Conservation (phyloP, 1,140 invertebrate genomes). For the Caenorhabditis remanei region DNA sequence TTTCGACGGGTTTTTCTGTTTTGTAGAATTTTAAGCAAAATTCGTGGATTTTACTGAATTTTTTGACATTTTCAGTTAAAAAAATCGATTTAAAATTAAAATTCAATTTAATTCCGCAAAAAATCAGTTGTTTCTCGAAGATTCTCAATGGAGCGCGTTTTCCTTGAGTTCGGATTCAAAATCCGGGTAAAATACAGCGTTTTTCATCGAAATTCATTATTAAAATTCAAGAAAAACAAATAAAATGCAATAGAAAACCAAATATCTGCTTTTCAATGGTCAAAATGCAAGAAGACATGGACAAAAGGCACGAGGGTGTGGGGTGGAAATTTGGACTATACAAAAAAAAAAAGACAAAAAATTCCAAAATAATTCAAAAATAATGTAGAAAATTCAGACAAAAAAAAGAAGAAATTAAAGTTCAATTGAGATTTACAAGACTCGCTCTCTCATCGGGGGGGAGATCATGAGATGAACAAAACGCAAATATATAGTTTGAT, state of each 20-base stretch:
- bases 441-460: constrained; percentile 46
- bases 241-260: background rate
- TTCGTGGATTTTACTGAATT: too few relatives aligned
- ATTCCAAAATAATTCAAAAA: too few relatives aligned
- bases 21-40: too few relatives aligned
- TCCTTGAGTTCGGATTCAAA: too few relatives aligned
- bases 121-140: too few relatives aligned
- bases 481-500: too few relatives aligned
- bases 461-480: constrained; percentile 29
- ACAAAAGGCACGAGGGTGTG: background rate
- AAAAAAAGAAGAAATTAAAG: constrained; percentile 37
- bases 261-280: background rate
- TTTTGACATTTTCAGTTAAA: background rate
- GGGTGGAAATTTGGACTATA: too few relatives aligned
- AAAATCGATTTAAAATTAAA: background rate
- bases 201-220: too few relatives aligned
- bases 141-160: too few relatives aligned
- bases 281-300: background rate
- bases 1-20: background rate
- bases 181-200: too few relatives aligned
- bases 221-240: background rate
- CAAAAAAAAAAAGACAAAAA: background rate
- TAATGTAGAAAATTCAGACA: background rate
- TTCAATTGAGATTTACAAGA: constrained; percentile 42
- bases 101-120: too few relatives aligned